phyloP scores from a whole-genome alignment of 2,113 vertebrate species.

The Brachypteracias leptosomus region DNA sequence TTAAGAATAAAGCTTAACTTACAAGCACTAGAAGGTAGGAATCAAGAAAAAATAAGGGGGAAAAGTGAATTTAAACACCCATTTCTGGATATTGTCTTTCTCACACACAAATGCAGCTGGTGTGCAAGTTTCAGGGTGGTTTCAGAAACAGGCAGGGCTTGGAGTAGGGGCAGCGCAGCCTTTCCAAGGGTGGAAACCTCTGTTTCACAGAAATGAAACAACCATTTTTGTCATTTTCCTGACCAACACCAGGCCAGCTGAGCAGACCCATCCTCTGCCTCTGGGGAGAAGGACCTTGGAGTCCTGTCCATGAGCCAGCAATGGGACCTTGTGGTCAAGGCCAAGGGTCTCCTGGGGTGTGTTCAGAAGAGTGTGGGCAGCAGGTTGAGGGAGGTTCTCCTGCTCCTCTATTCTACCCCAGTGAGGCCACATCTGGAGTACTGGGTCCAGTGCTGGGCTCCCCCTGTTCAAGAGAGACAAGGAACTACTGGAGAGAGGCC shows the following conservation, averaged over 20 bases:
- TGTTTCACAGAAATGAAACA: not conserved
- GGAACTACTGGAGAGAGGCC: too few species aligned
- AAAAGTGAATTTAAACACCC: not conserved
- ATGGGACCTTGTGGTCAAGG: not conserved
- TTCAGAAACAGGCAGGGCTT: not conserved
- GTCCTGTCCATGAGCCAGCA: not conserved
- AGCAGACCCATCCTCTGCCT: too few species aligned
- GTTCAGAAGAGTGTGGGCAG: not conserved
- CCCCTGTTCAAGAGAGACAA: too few species aligned
- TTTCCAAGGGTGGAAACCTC: not conserved
- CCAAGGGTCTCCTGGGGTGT: not conserved
- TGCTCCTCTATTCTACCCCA: too few species aligned
- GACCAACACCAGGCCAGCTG: too few species aligned
- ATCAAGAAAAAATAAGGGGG: not conserved
- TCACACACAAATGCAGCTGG: not conserved
- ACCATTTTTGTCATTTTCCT: not conserved
- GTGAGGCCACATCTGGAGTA: too few species aligned
- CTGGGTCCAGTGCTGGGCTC: too few species aligned
- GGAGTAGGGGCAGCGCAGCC: not conserved
- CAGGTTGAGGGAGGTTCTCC: too few species aligned
- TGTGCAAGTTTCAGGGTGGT: not conserved
- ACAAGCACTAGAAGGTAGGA: not conserved
- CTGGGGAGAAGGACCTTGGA: too few species aligned
- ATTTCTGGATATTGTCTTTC: not conserved
- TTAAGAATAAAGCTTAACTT: not conserved